Base-by-base conservation (phyloP, 1,140 invertebrate genomes). In the Kradibia gibbosae region DNA sequence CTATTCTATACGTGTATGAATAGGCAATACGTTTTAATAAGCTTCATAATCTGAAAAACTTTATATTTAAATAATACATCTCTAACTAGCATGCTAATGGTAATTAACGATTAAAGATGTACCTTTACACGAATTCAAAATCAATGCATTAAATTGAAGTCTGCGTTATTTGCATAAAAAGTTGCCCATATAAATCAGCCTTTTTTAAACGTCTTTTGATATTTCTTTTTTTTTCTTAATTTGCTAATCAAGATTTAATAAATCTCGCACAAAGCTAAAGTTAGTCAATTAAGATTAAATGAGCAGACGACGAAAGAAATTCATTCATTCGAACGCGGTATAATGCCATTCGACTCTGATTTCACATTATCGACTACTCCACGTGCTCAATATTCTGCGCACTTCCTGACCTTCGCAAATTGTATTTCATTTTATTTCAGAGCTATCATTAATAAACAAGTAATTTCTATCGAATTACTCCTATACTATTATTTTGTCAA, bases 271-370 rank as follows among this genome's bases (percentile, higher is more conserved):
- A 45, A 45, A 5, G 50, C 15, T 22, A 8, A 62, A 62, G 57
- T 62, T 67, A 67, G 1, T 45, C 0, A 45, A 31, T n/a, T 3
- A 42, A 48, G 36, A 65, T 67, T 42, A 50, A 77, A 39, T 76
- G 10, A 76, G 22, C 11, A 22, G 4, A 76, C 5, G 34, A 72
- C 13, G n/a, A 67, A 11, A 67, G 36, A 78, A 2, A 39, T 70
- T 70, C 62, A 78, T 57, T 79, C 34, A 53, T 15, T 67, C 15
- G 28, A 7, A 28, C 15, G 48, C 20, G 28, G 25, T 2, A 13
- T 53, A 67, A 36, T 78, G 73, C 20, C 50, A 25, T 80, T 62
- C 31, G 78, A 74, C 20, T 81, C 17, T 67, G 60, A 65, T 80
- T 80, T 80, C 57, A 39, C 10, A 65, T 80, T 55, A 80, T 80